phyloP scores from a whole-genome alignment of 2,888 invertebrate species.

The Patella caerulea region DNA sequence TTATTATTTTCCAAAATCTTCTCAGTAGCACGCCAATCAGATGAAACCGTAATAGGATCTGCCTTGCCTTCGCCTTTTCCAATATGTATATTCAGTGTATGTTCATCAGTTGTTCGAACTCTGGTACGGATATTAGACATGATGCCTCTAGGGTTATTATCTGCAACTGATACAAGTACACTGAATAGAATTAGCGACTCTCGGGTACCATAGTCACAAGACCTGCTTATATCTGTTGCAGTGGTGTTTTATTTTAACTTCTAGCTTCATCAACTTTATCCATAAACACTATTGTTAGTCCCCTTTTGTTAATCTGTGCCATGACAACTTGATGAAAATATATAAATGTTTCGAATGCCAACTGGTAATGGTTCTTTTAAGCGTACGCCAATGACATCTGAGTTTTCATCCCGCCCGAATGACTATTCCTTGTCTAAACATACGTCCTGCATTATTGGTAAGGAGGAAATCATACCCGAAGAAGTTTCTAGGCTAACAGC shows the following conservation, averaged over 20 bases:
- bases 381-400: no score
- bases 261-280: slow-evolving; percentile 6
- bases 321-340: background rate
- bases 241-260: background rate
- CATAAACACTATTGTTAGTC: background rate
- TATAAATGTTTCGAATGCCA: background rate
- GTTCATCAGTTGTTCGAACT: background rate
- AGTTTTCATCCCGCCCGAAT: no score
- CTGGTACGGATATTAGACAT: background rate
- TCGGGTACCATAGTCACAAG: background rate
- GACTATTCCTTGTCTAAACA: no score
- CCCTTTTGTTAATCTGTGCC: background rate
- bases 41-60: background rate
- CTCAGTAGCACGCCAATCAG: background rate
- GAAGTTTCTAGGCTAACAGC: no score
- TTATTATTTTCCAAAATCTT: background rate
- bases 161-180: background rate
- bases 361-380: no score
- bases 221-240: background rate
- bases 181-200: background rate
- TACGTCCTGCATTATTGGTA: no score
- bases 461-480: no score
- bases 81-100: background rate
- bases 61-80: slow-evolving; percentile 3
- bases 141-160: background rate